phyloP scores from a whole-genome alignment of 2,888 invertebrate genomes.

The Tethea ocularis region DNA sequence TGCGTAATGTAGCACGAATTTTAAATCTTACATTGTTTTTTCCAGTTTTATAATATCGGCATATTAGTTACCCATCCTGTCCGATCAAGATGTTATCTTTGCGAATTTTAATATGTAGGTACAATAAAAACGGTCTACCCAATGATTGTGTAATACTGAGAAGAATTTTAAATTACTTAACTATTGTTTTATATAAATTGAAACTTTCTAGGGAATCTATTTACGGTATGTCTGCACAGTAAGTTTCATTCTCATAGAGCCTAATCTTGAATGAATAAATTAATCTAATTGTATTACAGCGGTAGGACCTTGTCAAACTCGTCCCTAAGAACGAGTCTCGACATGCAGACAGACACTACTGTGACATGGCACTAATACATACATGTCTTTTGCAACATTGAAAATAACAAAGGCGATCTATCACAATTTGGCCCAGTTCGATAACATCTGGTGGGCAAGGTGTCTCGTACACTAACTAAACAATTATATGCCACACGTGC shows the following conservation, averaged over 20 bases:
- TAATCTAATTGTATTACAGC: not conserved
- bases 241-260: too few species aligned
- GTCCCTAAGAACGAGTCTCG: not conserved
- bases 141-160: not conserved
- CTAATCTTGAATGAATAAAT: not conserved
- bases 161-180: not conserved
- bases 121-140: not conserved
- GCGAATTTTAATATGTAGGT: not conserved
- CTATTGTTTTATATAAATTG: not conserved
- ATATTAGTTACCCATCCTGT: not conserved
- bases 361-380: conserved; percentile 11
- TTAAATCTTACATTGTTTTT: not conserved
- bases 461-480: conserved; percentile 61
- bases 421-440: conserved; percentile 52
- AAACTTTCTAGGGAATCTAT: not conserved
- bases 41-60: not conserved
- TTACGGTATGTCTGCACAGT: not conserved
- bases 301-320: not conserved
- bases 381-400: conserved; percentile 36
- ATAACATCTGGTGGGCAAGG: conserved; percentile 79
- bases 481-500: conserved; percentile 53
- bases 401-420: conserved; percentile 54
- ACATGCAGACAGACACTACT: not conserved
- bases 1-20: not conserved
- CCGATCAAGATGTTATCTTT: not conserved